Evolutionary conservation across 2,113 vertebrate species (phyloP).

Genomic region (rabbit (Oryctolagus cuniculus)): DNA sequence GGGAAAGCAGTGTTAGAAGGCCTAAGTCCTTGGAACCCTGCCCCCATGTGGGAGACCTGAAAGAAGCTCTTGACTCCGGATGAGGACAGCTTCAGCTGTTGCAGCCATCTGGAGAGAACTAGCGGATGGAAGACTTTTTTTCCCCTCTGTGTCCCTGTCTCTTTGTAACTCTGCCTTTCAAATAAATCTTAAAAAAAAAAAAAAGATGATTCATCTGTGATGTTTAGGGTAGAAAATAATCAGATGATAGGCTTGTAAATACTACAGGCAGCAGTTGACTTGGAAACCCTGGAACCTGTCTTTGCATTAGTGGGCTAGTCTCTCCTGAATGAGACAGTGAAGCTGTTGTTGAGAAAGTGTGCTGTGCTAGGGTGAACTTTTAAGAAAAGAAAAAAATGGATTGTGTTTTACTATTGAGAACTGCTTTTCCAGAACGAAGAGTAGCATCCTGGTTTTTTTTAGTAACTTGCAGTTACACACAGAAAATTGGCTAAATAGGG

Average conservation of each 20-base stretch:
- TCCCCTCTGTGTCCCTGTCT: no score
- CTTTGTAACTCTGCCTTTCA: no score
- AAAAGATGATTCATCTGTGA: neutral
- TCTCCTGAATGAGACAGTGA: neutral
- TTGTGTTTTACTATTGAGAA: neutral
- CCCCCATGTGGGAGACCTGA: no score
- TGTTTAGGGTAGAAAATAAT: conserved; percentile 11
- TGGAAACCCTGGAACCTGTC: neutral
- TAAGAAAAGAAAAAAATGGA: neutral
- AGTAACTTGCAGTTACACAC: neutral
- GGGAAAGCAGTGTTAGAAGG: no score
- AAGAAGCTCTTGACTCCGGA: no score
- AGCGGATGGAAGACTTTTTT: no score
- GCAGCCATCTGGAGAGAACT: no score
- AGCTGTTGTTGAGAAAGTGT: neutral
- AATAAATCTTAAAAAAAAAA: no score
- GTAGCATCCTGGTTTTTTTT: neutral
- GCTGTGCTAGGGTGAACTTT: neutral
- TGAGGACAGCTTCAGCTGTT: no score
- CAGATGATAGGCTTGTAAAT: neutral
- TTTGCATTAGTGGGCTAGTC: neutral
- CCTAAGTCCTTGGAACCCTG: no score
- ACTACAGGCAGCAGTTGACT: neutral
- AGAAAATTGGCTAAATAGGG: neutral
- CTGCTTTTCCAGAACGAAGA: conserved; percentile 22